A percentile compares a stretch with the other conserved stretches of the same genome.
phyloP scores from a whole-genome alignment of 2,113 vertebrate species.

The Falcunculus frontatus region DNA sequence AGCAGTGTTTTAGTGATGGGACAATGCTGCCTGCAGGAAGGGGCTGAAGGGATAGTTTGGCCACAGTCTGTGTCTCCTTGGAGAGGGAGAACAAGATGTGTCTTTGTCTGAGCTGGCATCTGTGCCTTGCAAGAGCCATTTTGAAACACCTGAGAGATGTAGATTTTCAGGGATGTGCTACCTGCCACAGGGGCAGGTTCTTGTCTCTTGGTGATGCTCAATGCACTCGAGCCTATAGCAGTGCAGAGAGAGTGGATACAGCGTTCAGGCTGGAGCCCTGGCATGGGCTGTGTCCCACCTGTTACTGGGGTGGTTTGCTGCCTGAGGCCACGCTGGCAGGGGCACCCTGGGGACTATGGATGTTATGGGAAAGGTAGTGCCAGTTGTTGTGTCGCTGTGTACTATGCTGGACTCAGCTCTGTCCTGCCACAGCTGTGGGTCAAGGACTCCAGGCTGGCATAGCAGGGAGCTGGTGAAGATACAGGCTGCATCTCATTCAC shows the following conservation, averaged over 20 bases:
- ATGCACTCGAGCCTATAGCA: not conserved
- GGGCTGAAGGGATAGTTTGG: not conserved
- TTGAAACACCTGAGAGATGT: not conserved
- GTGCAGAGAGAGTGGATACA: not conserved
- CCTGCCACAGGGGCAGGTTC: not conserved
- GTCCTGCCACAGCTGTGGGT: not conserved
- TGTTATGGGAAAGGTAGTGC: accelerated
- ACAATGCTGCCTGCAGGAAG: not conserved
- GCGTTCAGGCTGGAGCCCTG: not conserved
- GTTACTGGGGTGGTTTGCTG: not conserved
- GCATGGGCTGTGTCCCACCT: not conserved
- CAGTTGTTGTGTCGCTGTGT: not conserved
- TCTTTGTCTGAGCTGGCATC: not conserved
- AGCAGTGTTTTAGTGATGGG: not conserved
- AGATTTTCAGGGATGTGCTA: not conserved
- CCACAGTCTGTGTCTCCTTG: not conserved
- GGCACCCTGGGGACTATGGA: accelerated
- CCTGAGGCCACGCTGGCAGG: accelerated
- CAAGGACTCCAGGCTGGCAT: not conserved
- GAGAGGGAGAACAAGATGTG: not conserved
- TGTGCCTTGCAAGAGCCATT: not conserved
- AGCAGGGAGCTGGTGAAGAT: not conserved
- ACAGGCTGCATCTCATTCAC: not conserved
- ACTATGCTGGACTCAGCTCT: not conserved
- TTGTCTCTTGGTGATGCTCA: not conserved